Evolutionary conservation across 2,797 vertebrate species (phyloP), one percentile per base, ranked within the genome.

Genomic region (Allobates femoralis): DNA sequence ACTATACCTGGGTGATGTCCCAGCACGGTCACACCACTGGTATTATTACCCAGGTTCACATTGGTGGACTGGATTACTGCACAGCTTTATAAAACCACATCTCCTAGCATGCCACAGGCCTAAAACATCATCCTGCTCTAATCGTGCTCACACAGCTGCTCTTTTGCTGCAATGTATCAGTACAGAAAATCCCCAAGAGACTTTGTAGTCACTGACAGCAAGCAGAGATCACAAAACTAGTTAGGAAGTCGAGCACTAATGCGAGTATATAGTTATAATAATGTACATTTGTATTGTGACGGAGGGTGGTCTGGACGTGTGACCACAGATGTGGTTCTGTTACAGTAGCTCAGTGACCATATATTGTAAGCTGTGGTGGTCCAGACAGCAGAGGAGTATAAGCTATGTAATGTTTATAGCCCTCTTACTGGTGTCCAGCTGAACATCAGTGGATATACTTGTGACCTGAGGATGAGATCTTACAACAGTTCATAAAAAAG

Each of bases 131-230:
- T 32, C 64, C 64, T 67, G 2, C 8, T 30, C 5, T 10, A 19
- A 16, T 67, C 64, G 28, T 67, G 64, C 30, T 67, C 64, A 67
- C 64, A 34, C 58, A 67, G 64, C 30, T 67, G 64, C 64, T 19
- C 15, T 32, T 3, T 6, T 67, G 64, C 18, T 67, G 2, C 16
- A 67, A 11, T 67, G 64, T 32, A 32, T 19, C 64, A 67, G 16
- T 32, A 18, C 32, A 67, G 28, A 12, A 28, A 64, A 12, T 14
- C 16, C 14, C 58, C n/a, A 23, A 11, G 58, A 62, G n/a, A 62
- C 58, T n/a, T 26, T n/a, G 58, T 62, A 26, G 26, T 58, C 19
- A 23, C 19, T 58, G 55, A 58, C 55, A 23, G 55, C 21, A 58
- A 58, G n/a, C 55, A 23, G 18, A 23, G 21, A 5, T 58, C 55